Conservation (phyloP, 2,888 invertebrate genomes). For the Tetramorium bicarinatum region DNA sequence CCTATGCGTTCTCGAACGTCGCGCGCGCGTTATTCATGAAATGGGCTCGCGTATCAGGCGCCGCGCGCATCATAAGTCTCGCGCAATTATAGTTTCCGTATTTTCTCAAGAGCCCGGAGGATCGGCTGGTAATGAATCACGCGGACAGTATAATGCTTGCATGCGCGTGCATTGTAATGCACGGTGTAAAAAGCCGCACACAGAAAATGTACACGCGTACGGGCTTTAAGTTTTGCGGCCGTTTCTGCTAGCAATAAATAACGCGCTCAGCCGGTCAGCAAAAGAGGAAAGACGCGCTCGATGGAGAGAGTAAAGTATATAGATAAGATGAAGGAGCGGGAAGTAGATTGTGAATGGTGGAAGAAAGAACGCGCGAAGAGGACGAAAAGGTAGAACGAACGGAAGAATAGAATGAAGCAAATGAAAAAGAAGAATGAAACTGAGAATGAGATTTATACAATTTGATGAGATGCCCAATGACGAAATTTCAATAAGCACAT, state of each 20-base stretch:
- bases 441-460: constrained; percentile 55
- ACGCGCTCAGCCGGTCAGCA: constrained; percentile 71
- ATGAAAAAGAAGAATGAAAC: constrained; percentile 37
- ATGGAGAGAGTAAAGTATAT: constrained; percentile 55
- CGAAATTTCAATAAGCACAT: not conserved
- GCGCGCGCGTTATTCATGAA: constrained; percentile 50
- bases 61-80: constrained; percentile 81
- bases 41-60: constrained; percentile 52
- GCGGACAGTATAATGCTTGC: constrained; percentile 79
- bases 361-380: constrained; percentile 17
- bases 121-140: constrained; percentile 83
- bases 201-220: constrained; percentile 70
- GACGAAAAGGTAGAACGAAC: constrained; percentile 27
- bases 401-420: constrained; percentile 31
- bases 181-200: constrained; percentile 75
- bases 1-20: constrained; percentile 27
- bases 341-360: constrained; percentile 25
- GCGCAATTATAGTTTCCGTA: constrained; percentile 84
- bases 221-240: constrained; percentile 76
- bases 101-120: constrained; percentile 80
- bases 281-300: constrained; percentile 53
- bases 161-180: constrained; percentile 79
- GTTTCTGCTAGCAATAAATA: constrained; percentile 81
- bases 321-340: constrained; percentile 46
- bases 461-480: constrained; percentile 27